phyloP scores from a whole-genome alignment of 2,113 vertebrate species.

The Pampusana beccarii region DNA sequence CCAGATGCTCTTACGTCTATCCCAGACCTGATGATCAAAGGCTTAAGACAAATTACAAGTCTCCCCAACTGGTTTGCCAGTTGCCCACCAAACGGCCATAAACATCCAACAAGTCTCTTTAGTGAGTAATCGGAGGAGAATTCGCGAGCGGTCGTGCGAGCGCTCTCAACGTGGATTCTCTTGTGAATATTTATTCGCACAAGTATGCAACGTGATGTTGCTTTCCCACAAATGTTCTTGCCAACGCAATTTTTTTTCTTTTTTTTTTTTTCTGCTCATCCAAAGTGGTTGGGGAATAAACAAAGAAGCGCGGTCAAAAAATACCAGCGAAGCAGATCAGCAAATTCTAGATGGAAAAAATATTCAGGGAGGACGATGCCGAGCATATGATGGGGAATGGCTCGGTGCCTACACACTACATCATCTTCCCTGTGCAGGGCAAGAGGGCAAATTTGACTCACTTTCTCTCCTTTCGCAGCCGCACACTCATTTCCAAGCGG shows the following conservation, averaged over 20 bases:
- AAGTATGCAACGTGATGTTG: neutral
- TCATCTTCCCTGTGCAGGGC: neutral
- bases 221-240: slow-evolving; percentile 59
- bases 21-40: neutral
- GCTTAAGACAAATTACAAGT: neutral
- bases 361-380: neutral
- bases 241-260: neutral
- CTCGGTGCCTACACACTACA: neutral
- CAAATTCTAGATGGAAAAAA: neutral
- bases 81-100: slow-evolving; percentile 34
- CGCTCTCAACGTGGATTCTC: neutral
- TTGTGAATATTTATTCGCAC: slow-evolving; percentile 16
- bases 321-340: neutral
- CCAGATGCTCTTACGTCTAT: neutral
- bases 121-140: slow-evolving; percentile 26
- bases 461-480: neutral
- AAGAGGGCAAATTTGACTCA: neutral
- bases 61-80: neutral
- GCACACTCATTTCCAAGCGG: neutral
- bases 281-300: slow-evolving; percentile 4
- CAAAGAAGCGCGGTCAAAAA: neutral
- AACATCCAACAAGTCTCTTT: neutral
- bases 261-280: neutral
- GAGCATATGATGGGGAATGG: neutral
- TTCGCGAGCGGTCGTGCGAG: neutral